Conservation (phyloP, 2,888 invertebrate genomes). For the Conchocele bisecta region DNA sequence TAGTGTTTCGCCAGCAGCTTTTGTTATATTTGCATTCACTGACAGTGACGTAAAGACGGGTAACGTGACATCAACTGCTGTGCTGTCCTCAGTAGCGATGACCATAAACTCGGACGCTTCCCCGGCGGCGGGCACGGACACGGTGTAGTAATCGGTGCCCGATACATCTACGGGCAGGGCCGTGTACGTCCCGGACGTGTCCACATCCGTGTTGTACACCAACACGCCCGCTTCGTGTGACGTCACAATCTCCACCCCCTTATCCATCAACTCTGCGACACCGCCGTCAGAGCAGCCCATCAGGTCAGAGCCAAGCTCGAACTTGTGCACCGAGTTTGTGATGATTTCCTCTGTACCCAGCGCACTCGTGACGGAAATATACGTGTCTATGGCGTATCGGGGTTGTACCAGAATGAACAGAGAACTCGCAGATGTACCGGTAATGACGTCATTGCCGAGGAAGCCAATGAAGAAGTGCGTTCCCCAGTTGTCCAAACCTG, state of each 20-base stretch:
- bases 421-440: conserved; percentile 4
- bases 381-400: conserved; percentile 28
- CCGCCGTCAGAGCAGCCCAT: conserved; percentile 43
- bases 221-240: conserved; percentile 34
- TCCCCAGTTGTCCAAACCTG: conserved; percentile 49
- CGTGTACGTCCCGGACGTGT: conserved; percentile 31
- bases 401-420: conserved; percentile 26
- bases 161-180: conserved; percentile 40
- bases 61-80: conserved; percentile 24
- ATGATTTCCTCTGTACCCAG: neutral
- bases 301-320: conserved; percentile 14
- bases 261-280: conserved; percentile 15
- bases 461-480: conserved; percentile 38
- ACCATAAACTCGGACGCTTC: conserved; percentile 41
- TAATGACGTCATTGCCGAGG: conserved; percentile 37
- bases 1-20: conserved; percentile 25
- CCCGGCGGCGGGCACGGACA: conserved; percentile 11
- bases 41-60: conserved; percentile 15
- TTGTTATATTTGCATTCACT: conserved; percentile 8
- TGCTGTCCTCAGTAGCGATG: conserved; percentile 29
- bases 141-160: conserved; percentile 24
- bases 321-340: neutral
- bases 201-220: conserved; percentile 33
- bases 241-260: conserved; percentile 39
- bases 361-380: conserved; percentile 26